Percentiles rank a stretch among this genome's conserved stretches.
phyloP scores from a whole-genome alignment of 2,113 vertebrate genomes.

The Lagopus muta region DNA sequence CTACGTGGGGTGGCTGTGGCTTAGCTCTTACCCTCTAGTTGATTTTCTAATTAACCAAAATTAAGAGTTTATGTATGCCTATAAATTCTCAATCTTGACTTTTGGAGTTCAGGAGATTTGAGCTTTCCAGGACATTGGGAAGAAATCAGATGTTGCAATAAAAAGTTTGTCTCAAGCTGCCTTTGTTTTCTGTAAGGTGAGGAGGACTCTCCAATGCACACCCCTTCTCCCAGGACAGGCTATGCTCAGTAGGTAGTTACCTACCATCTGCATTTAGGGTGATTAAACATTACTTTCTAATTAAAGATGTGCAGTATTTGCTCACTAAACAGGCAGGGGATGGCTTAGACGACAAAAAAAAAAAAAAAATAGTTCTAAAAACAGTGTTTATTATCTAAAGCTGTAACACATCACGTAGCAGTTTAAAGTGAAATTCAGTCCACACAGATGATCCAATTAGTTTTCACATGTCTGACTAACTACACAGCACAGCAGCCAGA shows the following conservation, averaged over 20 bases:
- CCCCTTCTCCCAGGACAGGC: not conserved
- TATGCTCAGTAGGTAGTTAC: accelerated
- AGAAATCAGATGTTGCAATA: too few relatives aligned
- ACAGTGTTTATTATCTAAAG: not conserved
- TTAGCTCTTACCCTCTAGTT: not conserved
- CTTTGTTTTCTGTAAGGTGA: not conserved
- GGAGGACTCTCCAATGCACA: not conserved
- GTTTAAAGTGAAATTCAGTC: not conserved
- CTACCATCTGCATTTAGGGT: not conserved
- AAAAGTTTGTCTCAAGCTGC: not conserved
- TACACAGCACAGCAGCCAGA: not conserved
- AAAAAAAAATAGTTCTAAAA: not conserved
- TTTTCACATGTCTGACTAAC: not conserved
- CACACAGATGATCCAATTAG: not conserved
- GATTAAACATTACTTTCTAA: not conserved
- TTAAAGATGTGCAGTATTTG: not conserved
- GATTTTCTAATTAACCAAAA: not conserved
- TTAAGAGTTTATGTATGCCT: not conserved
- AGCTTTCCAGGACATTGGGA: not conserved
- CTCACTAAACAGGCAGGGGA: not conserved
- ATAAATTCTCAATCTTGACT: not conserved
- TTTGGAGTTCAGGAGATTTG: not conserved
- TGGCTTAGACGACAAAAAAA: too few relatives aligned
- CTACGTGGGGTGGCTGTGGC: not conserved
- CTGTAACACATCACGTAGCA: not conserved